Evolutionary conservation across 2,797 vertebrate genomes (phyloP).

Genomic region (Acanthopagrus latus): DNA sequence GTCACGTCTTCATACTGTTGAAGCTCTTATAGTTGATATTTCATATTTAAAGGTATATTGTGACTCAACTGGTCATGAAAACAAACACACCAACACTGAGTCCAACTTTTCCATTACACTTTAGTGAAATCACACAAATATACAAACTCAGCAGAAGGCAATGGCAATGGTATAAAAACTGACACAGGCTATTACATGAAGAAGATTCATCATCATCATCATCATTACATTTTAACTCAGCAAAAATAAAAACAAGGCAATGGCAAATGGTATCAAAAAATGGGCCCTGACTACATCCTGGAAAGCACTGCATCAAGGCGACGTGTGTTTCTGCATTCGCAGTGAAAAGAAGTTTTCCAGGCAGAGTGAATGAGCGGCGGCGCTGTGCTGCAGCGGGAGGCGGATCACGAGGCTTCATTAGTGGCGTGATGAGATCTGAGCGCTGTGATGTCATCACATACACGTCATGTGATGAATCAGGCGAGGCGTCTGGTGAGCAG

Average conservation of each 20-base stretch:
- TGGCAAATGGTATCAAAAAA: slow-evolving; percentile 76
- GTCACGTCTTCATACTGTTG: background rate
- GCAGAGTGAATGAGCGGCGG: slow-evolving; percentile 32
- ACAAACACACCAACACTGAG: slow-evolving; percentile 7
- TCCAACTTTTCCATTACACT: slow-evolving; percentile 76
- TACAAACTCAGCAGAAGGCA: slow-evolving; percentile 84
- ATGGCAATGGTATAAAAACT: slow-evolving; percentile 83
- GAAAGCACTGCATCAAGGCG: slow-evolving; percentile 60
- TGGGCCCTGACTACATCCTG: slow-evolving; percentile 74
- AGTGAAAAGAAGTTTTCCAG: slow-evolving; percentile 41
- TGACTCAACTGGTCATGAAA: background rate
- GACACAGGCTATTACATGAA: slow-evolving; percentile 81
- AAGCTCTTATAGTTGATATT: background rate
- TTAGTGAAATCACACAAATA: slow-evolving; percentile 85
- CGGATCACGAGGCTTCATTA: background rate
- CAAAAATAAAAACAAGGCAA: slow-evolving; percentile 81
- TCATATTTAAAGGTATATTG: background rate
- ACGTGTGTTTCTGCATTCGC: slow-evolving; percentile 45
- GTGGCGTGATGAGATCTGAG: background rate
- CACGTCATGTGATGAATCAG: background rate
- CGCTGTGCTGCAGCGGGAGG: background rate
- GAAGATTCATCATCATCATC: slow-evolving; percentile 62
- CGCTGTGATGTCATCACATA: slow-evolving; percentile 11
- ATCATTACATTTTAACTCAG: slow-evolving; percentile 74
- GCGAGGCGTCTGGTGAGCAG: background rate